phyloP scores from a whole-genome alignment of 1,140 invertebrate species.

The Sinella curviseta region DNA sequence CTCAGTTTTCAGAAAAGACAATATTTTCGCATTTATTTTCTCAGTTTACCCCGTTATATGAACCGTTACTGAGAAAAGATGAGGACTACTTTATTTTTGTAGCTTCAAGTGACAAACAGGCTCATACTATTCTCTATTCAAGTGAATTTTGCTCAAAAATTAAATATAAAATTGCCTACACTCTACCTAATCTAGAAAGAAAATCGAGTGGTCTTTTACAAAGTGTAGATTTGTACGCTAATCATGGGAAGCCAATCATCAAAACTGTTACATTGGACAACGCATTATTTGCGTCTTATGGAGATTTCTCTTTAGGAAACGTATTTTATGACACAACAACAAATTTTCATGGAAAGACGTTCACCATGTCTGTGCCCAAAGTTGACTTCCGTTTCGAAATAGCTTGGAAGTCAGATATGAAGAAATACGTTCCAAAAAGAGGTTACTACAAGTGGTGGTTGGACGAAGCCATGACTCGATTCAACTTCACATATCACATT shows the following conservation, averaged over 20 bases:
- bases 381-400: neutral
- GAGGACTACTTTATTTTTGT: neutral
- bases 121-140: neutral
- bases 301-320: too few species aligned
- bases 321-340: neutral
- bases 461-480: neutral
- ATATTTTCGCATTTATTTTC: too few species aligned
- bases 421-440: neutral
- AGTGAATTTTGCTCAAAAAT: neutral
- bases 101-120: neutral
- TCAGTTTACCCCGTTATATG: too few species aligned
- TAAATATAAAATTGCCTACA: conserved; percentile 12
- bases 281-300: too few species aligned
- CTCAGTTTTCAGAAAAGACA: too few species aligned
- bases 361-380: neutral
- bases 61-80: neutral
- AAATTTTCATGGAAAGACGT: neutral
- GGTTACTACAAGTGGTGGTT: neutral
- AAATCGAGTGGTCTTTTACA: too few species aligned
- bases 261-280: neutral
- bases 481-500: neutral
- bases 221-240: neutral
- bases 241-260: neutral
- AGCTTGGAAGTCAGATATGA: neutral
- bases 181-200: too few species aligned